Evolutionary conservation across 2,888 invertebrate species (phyloP).

Genomic region (Caenorhabditis macrosperma): DNA sequence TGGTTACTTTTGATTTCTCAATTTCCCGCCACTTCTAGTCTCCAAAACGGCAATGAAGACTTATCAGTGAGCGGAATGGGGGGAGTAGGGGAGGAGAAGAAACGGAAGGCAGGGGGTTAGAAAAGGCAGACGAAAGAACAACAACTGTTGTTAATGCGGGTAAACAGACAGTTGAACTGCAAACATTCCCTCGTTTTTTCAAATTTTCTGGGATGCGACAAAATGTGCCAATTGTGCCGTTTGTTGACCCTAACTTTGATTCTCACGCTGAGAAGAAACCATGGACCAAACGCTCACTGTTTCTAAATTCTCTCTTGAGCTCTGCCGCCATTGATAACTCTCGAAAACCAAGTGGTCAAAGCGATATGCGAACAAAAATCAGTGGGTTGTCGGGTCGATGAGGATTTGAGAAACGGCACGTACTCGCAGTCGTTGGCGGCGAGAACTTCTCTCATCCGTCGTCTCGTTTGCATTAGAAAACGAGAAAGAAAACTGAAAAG

Average conservation of each 20-base stretch:
- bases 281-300: not conserved
- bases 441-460: constrained; percentile 47
- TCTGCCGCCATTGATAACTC: not conserved
- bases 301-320: no score
- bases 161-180: constrained; percentile 46
- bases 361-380: not conserved
- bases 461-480: constrained; percentile 19
- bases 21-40: constrained; percentile 3
- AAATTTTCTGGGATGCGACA: constrained; percentile 6
- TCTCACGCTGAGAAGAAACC: no score
- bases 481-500: constrained; percentile 14
- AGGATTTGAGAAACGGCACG: constrained; percentile 42
- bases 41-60: no score
- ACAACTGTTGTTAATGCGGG: constrained; percentile 45
- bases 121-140: constrained; percentile 15
- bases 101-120: not conserved
- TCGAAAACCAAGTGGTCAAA: not conserved
- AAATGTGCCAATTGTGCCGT: constrained; percentile 31
- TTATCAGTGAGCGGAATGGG: no score
- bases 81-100: not conserved
- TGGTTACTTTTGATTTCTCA: constrained; percentile 21
- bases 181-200: constrained; percentile 25
- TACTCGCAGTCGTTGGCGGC: constrained; percentile 18
- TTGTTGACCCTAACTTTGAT: constrained; percentile 17
- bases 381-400: constrained; percentile 3